phyloP scores from a whole-genome alignment of 2,888 invertebrate genomes.

The Drosophila phalerata region DNA sequence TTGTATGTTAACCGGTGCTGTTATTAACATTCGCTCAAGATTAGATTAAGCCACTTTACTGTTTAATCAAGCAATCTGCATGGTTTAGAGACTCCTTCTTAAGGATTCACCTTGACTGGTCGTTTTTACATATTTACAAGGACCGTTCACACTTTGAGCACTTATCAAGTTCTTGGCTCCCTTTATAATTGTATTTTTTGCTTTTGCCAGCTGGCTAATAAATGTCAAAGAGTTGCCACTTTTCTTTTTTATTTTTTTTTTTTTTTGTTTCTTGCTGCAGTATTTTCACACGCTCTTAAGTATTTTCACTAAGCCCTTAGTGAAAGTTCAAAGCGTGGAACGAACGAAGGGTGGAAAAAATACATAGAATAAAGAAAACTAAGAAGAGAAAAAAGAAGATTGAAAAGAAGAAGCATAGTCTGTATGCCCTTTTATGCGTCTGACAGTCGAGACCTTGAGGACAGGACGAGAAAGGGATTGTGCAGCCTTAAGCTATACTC shows the following conservation, averaged over 20 bases:
- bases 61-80: conserved; percentile 29
- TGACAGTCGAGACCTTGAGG: conserved; percentile 48
- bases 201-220: conserved; percentile 66
- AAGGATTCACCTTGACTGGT: conserved; percentile 21
- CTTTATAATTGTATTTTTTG: conserved; percentile 60
- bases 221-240: conserved; percentile 74
- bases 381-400: conserved; percentile 12
- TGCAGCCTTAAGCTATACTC: conserved; percentile 47
- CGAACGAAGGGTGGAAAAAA: conserved; percentile 6
- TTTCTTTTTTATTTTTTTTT: conserved; percentile 17
- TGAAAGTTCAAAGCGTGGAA: conserved; percentile 50
- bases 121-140: conserved; percentile 22
- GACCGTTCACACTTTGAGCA: conserved; percentile 37
- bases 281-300: conserved; percentile 66
- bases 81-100: conserved; percentile 10
- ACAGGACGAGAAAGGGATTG: conserved; percentile 16
- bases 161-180: conserved; percentile 15
- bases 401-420: conserved; percentile 2
- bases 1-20: background rate
- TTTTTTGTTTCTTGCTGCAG: conserved; percentile 36
- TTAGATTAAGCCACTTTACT: conserved; percentile 3
- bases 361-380: conserved; percentile 26
- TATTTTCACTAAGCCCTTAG: conserved; percentile 62
- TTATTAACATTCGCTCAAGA: background rate
- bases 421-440: conserved; percentile 38